phyloP scores from a whole-genome alignment of 2,888 invertebrate species.

The Antitype chi region DNA sequence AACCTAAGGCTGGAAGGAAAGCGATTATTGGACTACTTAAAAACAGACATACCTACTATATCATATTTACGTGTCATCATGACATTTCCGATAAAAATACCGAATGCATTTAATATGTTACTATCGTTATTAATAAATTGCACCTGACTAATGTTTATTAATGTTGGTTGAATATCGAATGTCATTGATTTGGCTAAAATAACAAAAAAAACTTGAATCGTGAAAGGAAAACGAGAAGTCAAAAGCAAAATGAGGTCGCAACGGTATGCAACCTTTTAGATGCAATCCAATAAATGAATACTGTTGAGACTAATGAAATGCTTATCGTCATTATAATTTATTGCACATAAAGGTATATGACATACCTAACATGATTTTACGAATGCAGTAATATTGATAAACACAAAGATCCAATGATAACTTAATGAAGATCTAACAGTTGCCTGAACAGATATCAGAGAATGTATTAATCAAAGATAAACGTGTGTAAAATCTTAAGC shows the following conservation, averaged over 20 bases:
- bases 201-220: constrained; percentile 42
- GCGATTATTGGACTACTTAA: constrained; percentile 23
- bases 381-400: not conserved
- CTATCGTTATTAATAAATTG: constrained; percentile 2
- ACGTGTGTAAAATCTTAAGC: constrained; percentile 42
- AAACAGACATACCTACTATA: constrained; percentile 5
- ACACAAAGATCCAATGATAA: not conserved
- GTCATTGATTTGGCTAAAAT: constrained; percentile 24
- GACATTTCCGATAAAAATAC: constrained; percentile 36
- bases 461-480: constrained; percentile 19
- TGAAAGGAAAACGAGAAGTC: constrained; percentile 54
- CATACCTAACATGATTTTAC: constrained; percentile 2
- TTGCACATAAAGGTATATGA: constrained; percentile 23
- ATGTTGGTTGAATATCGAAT: constrained; percentile 13
- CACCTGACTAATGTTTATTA: constrained; percentile 2
- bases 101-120: constrained; percentile 15
- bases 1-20: constrained; percentile 19
- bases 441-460: constrained; percentile 14
- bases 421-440: not conserved
- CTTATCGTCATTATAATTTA: constrained; percentile 9
- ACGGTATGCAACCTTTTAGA: constrained; percentile 48
- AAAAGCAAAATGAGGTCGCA: constrained; percentile 55
- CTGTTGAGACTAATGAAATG: constrained; percentile 26
- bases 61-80: constrained; percentile 19
- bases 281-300: constrained; percentile 41